Conservation (phyloP, 2,888 invertebrate genomes). For the Hypercompe scribonia region DNA sequence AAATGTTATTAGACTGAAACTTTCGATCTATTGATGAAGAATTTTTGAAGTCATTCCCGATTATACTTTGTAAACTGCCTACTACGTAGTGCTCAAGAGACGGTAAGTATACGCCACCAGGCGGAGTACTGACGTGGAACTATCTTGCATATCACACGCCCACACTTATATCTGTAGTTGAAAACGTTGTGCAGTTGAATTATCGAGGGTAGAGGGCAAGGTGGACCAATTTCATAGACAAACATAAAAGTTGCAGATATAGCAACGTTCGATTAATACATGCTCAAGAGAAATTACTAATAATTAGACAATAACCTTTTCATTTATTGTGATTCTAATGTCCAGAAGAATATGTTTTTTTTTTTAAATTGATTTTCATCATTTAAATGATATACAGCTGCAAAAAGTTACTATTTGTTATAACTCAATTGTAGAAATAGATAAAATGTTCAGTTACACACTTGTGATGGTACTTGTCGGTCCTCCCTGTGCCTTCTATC, state of each 20-base stretch:
- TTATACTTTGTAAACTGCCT: conserved; percentile 48
- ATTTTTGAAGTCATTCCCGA: conserved; percentile 56
- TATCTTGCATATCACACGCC: conserved; percentile 64
- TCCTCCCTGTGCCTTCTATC: neutral
- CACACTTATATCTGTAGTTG: conserved; percentile 47
- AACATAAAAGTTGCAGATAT: neutral
- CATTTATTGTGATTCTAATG: neutral
- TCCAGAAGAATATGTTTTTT: neutral
- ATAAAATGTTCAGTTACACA: neutral
- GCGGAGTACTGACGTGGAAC: conserved; percentile 7
- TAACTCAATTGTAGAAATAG: neutral
- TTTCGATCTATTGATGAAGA: conserved; percentile 64
- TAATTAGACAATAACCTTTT: neutral
- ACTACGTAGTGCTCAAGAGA: conserved; percentile 23
- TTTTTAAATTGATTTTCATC: neutral
- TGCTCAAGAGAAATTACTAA: too few relatives aligned
- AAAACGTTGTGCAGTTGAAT: conserved; percentile 67
- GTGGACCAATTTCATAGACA: neutral
- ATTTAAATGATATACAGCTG: neutral
- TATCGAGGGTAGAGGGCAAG: neutral
- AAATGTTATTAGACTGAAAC: conserved; percentile 84
- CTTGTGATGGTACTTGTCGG: neutral
- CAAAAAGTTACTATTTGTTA: neutral
- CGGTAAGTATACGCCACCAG: neutral
- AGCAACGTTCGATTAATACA: too few relatives aligned